These are phyloP conservation scores for Phaethon lepturus DNA, from an alignment of 2,113 vertebrate species.

Conservation along the genomic window DNA sequence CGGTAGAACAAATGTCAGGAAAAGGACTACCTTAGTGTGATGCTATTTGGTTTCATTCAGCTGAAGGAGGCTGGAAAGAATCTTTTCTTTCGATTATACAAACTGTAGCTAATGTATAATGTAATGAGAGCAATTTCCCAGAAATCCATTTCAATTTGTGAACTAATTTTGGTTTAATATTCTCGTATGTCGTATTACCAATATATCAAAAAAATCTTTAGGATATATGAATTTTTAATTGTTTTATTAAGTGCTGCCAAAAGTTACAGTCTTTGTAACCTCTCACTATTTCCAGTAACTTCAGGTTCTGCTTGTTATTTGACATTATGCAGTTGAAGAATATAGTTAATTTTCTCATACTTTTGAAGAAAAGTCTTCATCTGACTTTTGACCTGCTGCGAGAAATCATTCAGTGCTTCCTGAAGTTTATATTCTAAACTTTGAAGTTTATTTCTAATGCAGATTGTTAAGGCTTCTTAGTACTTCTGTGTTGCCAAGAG, in stretches of 20 bases:
- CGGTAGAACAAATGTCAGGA: constrained; percentile 14
- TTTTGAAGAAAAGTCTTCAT: background rate
- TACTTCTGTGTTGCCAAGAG: background rate
- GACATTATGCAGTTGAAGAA: background rate
- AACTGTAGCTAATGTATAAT: background rate
- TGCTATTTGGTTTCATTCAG: constrained; percentile 43
- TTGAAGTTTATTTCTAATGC: background rate
- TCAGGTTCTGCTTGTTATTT: constrained; percentile 40
- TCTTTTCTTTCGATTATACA: constrained; percentile 6
- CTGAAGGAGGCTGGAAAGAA: constrained; percentile 44
- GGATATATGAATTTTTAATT: constrained; percentile 63
- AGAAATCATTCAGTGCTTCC: background rate
- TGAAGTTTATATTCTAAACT: background rate
- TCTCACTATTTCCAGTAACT: constrained; percentile 37
- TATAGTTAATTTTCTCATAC: constrained; percentile 10
- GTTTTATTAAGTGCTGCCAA: constrained; percentile 33
- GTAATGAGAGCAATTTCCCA: constrained; percentile 32
- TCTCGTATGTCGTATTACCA: background rate
- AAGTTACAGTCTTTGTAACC: constrained; percentile 34
- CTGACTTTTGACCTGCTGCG: constrained; percentile 19
- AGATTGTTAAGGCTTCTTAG: background rate
- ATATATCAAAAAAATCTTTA: constrained; percentile 62
- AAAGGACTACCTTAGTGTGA: constrained; percentile 29
- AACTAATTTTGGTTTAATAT: constrained; percentile 58
- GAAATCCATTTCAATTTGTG: constrained; percentile 60